phyloP scores from a whole-genome alignment of 1,140 invertebrate species.

The Drosophila nebulosa region DNA sequence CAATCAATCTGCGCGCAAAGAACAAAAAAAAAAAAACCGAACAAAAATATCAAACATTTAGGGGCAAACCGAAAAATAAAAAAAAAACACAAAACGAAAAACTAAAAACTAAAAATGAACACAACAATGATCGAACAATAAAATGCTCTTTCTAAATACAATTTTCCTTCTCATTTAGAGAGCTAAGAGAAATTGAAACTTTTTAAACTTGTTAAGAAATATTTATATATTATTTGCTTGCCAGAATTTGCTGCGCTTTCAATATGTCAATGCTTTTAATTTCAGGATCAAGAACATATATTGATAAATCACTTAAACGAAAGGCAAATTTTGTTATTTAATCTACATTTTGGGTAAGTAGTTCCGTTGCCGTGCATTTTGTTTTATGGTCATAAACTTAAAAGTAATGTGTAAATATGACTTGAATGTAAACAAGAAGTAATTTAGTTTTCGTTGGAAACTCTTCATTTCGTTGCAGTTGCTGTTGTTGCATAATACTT shows the following conservation, averaged over 20 bases:
- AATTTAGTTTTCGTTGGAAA: conserved; percentile 1
- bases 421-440: neutral
- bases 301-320: no score
- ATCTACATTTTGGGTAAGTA: no score
- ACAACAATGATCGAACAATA: conserved; percentile 28
- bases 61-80: conserved; percentile 11
- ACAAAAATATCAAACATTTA: conserved; percentile 36
- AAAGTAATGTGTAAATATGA: neutral
- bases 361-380: neutral
- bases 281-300: no score
- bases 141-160: conserved; percentile 42
- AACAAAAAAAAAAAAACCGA: conserved; percentile 43
- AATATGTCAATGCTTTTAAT: no score
- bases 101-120: neutral
- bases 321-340: no score
- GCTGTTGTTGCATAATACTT: conserved; percentile 13
- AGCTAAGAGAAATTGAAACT: no score
- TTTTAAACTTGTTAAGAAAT: no score
- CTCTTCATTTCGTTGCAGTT: conserved; percentile 3
- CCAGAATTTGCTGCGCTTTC: no score
- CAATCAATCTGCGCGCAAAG: conserved; percentile 66
- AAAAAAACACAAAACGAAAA: neutral
- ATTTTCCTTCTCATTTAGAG: no score
- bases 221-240: no score
- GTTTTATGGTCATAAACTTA: neutral